Conservation (phyloP, 1,140 invertebrate genomes). For the Magallana angulata region DNA sequence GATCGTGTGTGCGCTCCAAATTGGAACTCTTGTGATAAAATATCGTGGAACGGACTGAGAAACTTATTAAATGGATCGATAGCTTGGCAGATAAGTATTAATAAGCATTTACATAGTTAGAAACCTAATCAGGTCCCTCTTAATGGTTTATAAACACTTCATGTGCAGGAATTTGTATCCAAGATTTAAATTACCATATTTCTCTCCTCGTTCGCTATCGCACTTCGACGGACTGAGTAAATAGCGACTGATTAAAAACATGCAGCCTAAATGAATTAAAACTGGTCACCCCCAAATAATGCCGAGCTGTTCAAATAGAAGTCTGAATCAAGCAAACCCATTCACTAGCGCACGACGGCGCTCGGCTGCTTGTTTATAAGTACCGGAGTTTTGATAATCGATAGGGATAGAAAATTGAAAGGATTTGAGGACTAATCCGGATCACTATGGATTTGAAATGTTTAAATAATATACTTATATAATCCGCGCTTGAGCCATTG, state of each 20-base stretch:
- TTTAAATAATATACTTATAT: slow-evolving; percentile 28
- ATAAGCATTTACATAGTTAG: not conserved
- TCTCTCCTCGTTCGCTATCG: not conserved
- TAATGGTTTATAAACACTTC: slow-evolving; percentile 20
- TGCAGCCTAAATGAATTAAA: not conserved
- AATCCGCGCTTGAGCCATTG: slow-evolving; percentile 4
- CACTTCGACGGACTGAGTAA: not conserved
- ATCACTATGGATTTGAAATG: slow-evolving; percentile 40
- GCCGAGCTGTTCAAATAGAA: not conserved
- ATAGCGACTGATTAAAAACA: slow-evolving; percentile 22
- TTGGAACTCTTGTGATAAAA: slow-evolving; percentile 6
- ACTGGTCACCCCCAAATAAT: slow-evolving; percentile 1
- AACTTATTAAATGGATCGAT: slow-evolving; percentile 32
- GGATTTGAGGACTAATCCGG: slow-evolving; percentile 27
- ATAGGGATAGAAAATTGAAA: slow-evolving; percentile 31
- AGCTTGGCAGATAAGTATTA: slow-evolving; percentile 28
- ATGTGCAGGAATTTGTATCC: slow-evolving; percentile 18
- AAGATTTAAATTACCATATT: slow-evolving; percentile 35
- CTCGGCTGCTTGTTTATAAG: not conserved
- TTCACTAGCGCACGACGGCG: not conserved
- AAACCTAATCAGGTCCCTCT: not conserved
- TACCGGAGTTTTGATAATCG: not conserved
- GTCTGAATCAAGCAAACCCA: slow-evolving; percentile 2
- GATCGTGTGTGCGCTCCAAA: not conserved
- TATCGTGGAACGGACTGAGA: not conserved